Percentiles rank a stretch among this genome's conserved stretches.
phyloP scores from a whole-genome alignment of 2,113 vertebrate species.

The Trematomus loennbergii region DNA sequence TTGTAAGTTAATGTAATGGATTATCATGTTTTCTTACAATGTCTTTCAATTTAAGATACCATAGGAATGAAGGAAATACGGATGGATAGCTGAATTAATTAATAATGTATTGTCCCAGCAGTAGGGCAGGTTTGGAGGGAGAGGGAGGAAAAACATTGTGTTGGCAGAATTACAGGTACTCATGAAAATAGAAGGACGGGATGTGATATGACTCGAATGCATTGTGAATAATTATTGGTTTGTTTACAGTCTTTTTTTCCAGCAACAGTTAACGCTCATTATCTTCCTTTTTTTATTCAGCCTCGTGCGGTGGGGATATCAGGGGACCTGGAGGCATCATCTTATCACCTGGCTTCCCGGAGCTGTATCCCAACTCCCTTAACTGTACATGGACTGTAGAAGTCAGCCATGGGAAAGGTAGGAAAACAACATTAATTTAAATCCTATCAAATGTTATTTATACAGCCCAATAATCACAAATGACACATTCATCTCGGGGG shows the following conservation, averaged over 20 bases:
- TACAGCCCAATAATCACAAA: too few species aligned
- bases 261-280: slow-evolving; percentile 64
- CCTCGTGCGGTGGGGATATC: slow-evolving; percentile 96
- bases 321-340: slow-evolving; percentile 91
- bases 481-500: neutral
- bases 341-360: slow-evolving; percentile 95
- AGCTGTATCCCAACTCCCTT: slow-evolving; percentile 97
- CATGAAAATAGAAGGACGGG: slow-evolving; percentile 67
- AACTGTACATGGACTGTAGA: slow-evolving; percentile 94
- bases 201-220: slow-evolving; percentile 66
- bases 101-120: slow-evolving; percentile 62
- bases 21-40: slow-evolving; percentile 33
- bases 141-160: slow-evolving; percentile 40
- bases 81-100: slow-evolving; percentile 50
- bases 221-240: slow-evolving; percentile 77
- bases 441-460: too few species aligned
- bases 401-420: slow-evolving; percentile 86
- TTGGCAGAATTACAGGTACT: slow-evolving; percentile 71
- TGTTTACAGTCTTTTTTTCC: slow-evolving; percentile 58
- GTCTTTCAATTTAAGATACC: slow-evolving; percentile 37
- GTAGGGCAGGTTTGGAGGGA: slow-evolving; percentile 34
- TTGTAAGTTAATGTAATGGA: slow-evolving; percentile 31
- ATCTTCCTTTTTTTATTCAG: slow-evolving; percentile 79
- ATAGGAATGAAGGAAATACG: slow-evolving; percentile 38
- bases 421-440: neutral